Conservation (phyloP, 1,140 invertebrate genomes). For the Drosophila mojavensis region DNA sequence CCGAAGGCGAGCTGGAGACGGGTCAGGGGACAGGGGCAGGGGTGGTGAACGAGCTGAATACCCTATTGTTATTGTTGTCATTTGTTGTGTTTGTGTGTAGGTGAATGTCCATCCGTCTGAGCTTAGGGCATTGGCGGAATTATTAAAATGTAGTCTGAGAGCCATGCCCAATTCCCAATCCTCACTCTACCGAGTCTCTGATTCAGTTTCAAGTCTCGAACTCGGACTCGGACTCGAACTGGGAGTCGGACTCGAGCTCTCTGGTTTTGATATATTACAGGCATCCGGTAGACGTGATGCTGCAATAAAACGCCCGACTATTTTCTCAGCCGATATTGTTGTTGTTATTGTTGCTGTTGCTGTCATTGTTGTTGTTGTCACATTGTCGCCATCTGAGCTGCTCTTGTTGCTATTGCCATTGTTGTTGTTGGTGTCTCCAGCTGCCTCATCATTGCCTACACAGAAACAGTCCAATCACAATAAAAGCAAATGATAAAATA, state of each 20-base stretch:
- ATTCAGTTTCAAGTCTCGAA: conserved; percentile 28
- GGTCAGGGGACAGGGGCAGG: no score
- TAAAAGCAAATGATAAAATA: conserved; percentile 41
- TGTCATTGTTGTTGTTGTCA: conserved; percentile 63
- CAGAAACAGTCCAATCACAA: conserved; percentile 59
- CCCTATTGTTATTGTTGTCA: conserved; percentile 74
- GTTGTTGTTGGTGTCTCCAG: conserved; percentile 43
- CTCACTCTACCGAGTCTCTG: not conserved
- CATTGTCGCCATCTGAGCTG: conserved; percentile 62
- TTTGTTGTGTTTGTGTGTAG: conserved; percentile 69
- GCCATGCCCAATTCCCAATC: conserved; percentile 9
- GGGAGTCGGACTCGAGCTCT: conserved; percentile 16
- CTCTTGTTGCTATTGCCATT: conserved; percentile 1
- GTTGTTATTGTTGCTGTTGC: conserved; percentile 18
- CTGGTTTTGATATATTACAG: conserved; percentile 76
- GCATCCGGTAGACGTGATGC: conserved; percentile 81
- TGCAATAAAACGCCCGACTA: conserved; percentile 69
- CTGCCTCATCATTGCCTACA: conserved; percentile 64
- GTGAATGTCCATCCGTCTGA: conserved; percentile 39
- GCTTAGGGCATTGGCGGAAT: conserved; percentile 56
- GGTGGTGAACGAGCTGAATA: conserved; percentile 9
- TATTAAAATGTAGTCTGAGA: conserved; percentile 67
- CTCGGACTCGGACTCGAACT: not conserved
- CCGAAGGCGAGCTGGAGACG: not conserved
- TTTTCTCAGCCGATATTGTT: conserved; percentile 37